phyloP scores from a whole-genome alignment of 2,888 invertebrate species.

The Micropterix aruncella region DNA sequence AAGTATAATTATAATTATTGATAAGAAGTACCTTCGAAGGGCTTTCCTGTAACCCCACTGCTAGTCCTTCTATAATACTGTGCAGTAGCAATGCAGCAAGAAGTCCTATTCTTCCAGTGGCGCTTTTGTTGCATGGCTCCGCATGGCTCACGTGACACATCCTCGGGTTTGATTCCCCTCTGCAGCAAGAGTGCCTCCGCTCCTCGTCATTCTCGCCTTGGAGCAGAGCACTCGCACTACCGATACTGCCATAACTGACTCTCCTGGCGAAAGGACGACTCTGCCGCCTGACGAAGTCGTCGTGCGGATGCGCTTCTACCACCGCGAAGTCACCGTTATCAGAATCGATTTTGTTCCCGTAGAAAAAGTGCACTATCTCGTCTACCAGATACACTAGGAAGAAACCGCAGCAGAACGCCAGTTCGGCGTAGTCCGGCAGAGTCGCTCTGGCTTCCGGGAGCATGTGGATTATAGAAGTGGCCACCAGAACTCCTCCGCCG shows the following conservation, averaged over 20 bases:
- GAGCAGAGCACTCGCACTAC: constrained; percentile 10
- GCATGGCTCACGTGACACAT: constrained; percentile 53
- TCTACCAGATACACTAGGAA: constrained; percentile 59
- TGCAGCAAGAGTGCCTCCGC: constrained; percentile 21
- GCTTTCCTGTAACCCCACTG: constrained; percentile 61
- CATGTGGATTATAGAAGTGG: constrained; percentile 67
- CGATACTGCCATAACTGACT: constrained; percentile 16
- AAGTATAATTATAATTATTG: too few species aligned
- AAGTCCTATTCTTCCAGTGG: constrained; percentile 50
- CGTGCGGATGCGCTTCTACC: constrained; percentile 4
- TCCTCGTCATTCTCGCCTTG: constrained; percentile 10
- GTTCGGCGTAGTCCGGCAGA: constrained; percentile 44
- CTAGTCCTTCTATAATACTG: constrained; percentile 65
- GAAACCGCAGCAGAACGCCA: constrained; percentile 54
- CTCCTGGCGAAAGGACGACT: constrained; percentile 22
- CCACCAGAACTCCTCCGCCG: constrained; percentile 66
- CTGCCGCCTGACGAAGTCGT: not conserved
- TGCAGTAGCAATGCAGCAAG: constrained; percentile 64
- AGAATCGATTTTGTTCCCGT: constrained; percentile 19
- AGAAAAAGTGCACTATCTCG: constrained; percentile 54
- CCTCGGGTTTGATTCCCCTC: constrained; percentile 24
- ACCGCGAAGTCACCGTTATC: constrained; percentile 15
- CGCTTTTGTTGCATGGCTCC: constrained; percentile 46
- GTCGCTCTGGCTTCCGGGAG: constrained; percentile 60
- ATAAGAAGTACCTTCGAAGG: constrained; percentile 40